Percentiles rank a stretch among this genome's conserved stretches.
phyloP scores from a whole-genome alignment of 1,140 invertebrate species.

The Neodiprion fabricii region DNA sequence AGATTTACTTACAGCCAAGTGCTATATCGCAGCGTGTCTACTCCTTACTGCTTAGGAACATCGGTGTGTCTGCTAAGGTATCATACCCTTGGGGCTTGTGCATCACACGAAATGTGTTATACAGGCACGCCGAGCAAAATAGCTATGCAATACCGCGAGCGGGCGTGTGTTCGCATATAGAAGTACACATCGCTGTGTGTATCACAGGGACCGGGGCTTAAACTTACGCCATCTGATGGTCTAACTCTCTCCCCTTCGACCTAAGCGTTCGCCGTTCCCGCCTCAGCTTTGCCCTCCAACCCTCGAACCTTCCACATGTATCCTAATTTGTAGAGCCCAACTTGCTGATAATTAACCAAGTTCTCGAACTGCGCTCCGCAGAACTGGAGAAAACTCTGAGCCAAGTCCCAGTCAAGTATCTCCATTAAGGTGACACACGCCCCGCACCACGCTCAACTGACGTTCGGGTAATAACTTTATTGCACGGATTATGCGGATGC shows the following conservation, averaged over 20 bases:
- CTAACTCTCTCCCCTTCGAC: background rate
- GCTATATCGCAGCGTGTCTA: background rate
- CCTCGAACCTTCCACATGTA: constrained; percentile 4
- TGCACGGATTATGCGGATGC: background rate
- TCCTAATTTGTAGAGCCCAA: constrained; percentile 5
- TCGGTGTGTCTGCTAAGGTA: background rate
- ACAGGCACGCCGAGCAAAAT: background rate
- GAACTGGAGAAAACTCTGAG: background rate
- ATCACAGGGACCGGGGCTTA: background rate
- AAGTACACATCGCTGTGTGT: background rate
- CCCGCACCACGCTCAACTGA: background rate
- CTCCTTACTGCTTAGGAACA: background rate
- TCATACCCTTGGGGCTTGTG: constrained; percentile 1
- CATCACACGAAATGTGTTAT: background rate
- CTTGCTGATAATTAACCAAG: constrained; percentile 7
- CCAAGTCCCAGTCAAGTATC: constrained; percentile 6
- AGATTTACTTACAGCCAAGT: background rate
- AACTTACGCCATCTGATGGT: constrained; percentile 2
- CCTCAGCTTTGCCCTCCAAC: background rate
- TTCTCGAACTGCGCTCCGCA: background rate
- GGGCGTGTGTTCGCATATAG: background rate
- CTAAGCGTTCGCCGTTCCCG: background rate
- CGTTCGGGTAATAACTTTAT: background rate
- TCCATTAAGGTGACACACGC: background rate
- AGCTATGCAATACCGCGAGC: background rate